Evolutionary conservation across 2,797 vertebrate genomes (phyloP).

Genomic region (Otolemur crassicaudatus): DNA sequence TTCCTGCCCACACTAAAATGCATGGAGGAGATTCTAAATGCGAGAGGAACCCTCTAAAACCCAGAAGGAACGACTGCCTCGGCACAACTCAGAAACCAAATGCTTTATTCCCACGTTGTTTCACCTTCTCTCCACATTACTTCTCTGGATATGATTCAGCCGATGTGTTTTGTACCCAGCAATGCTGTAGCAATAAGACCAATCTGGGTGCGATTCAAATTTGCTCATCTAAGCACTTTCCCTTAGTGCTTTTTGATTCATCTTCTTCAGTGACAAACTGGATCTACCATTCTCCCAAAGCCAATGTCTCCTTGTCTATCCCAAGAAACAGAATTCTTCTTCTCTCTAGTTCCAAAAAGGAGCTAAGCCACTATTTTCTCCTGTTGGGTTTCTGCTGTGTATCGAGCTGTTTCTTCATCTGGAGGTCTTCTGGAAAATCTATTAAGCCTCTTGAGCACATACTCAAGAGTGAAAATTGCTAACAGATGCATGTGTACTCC

Average conservation of each 20-base stretch:
- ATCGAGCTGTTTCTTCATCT: conserved; percentile 31
- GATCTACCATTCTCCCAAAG: background rate
- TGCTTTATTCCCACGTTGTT: background rate
- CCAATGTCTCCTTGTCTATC: background rate
- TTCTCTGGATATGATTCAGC: background rate
- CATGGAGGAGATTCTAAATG: background rate
- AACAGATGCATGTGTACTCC: conserved; percentile 47
- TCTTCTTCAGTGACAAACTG: background rate
- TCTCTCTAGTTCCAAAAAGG: conserved; percentile 11
- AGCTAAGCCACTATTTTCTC: conserved; percentile 61
- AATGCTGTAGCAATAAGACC: background rate
- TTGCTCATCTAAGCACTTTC: background rate
- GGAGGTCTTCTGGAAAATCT: conserved; percentile 67
- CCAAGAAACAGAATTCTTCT: conserved; percentile 39
- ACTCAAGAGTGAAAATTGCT: conserved; percentile 60
- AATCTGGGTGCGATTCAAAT: background rate
- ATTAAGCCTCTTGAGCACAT: background rate
- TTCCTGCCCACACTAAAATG: background rate
- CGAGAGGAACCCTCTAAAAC: background rate
- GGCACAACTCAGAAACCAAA: background rate
- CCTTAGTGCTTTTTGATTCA: background rate
- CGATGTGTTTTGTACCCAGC: background rate
- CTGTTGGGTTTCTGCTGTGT: background rate
- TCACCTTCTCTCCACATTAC: background rate
- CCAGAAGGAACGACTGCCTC: too few relatives aligned